phyloP scores from a whole-genome alignment of 2,797 vertebrate genomes.

The Ctenopoma kingsleyae region DNA sequence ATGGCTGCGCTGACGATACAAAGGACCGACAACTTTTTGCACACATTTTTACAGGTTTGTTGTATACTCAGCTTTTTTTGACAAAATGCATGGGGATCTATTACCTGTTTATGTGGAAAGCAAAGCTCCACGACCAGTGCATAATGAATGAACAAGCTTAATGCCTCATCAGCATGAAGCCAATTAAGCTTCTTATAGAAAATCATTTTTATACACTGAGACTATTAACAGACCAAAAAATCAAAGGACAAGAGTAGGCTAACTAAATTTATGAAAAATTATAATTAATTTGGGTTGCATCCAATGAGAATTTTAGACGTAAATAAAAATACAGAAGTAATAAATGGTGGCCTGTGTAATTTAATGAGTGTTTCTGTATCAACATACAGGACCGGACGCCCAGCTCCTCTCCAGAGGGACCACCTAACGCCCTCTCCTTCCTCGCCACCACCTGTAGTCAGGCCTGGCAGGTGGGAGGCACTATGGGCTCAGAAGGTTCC shows the following conservation, averaged over 20 bases:
- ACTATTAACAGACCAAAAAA: too few species aligned
- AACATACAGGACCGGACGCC: conserved; percentile 85
- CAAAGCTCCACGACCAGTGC: neutral
- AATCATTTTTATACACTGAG: too few species aligned
- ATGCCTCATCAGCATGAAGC: neutral
- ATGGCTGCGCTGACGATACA: conserved; percentile 88
- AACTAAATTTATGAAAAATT: too few species aligned
- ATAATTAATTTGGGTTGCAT: too few species aligned
- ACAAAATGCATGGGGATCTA: neutral
- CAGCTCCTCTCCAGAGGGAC: conserved; percentile 86
- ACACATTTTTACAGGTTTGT: conserved; percentile 89
- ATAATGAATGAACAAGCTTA: too few species aligned
- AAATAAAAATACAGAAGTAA: neutral
- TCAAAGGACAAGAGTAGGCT: too few species aligned
- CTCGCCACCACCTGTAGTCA: conserved; percentile 88
- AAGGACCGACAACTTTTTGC: conserved; percentile 87
- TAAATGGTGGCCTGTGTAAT: neutral
- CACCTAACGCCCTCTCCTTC: conserved; percentile 84
- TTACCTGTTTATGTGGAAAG: neutral
- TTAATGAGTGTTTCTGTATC: conserved; percentile 31
- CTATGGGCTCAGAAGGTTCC: conserved; percentile 79
- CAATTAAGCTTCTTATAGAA: neutral
- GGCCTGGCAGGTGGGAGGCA: conserved; percentile 82
- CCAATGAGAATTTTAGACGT: neutral
- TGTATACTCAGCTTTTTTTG: neutral